Evolutionary conservation across 2,797 vertebrate genomes (phyloP), one percentile per base, ranked within the genome.

Genomic region (Chelmon rostratus): DNA sequence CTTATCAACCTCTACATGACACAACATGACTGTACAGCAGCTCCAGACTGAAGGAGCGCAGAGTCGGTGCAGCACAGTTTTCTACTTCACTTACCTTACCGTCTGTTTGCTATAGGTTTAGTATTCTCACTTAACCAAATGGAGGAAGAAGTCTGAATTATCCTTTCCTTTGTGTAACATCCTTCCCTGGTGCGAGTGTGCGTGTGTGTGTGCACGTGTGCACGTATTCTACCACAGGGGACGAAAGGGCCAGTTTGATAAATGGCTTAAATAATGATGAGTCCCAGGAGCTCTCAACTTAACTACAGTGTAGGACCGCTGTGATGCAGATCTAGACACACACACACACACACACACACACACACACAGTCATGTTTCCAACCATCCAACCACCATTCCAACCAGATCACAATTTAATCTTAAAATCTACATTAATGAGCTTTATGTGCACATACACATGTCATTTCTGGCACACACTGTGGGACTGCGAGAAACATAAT

Each of bases 181-280:
- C 52, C 53, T 42, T 79, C 46, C 47, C 44, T 40, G 11, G 46
- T 65, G 68, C 78, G 28, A 25, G 76, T 67, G 54, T 31, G 61
- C 35, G 42, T 28, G 23, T 61, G 62, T 67, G n/a, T 68, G 64
- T 61, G 63, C n/a, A 44, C 47, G 62, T 6, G 42, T 54, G 42
- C 9, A 23, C 38, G 8, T 75, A 21, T 84, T 65, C 62, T 40
- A 82, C 76, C 85, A 79, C 80, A 44, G 79, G 88, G 88, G 79
- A 90, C 31, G 12, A 90, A 78, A 74, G 67, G 81, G 84, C 79
- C 81, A 83, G 94, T 93, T 94, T 96, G 96, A 97, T 97, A 96
- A 96, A 94, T 95, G 91, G 91, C 94, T 95, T 94, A 94, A 95
- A 95, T 95, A 96, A 96, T 95, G 93, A 96, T 92, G 95, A 94